A percentile compares a stretch with the other conserved stretches of the same genome.
Conservation (phyloP, 2,888 invertebrate genomes). For the Aphidius colemani region DNA sequence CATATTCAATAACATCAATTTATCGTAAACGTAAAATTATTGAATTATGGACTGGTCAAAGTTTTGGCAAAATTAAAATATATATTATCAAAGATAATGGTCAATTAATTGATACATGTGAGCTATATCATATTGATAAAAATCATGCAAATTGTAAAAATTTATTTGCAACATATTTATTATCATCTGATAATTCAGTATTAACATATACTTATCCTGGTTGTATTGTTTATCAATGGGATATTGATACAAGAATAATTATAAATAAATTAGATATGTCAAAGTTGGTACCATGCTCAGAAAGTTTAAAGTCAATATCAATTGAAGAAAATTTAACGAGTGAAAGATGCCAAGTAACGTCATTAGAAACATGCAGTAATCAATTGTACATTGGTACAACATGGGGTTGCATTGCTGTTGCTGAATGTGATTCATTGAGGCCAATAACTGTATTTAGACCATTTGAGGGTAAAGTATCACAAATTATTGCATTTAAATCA, state of each 20-base stretch:
- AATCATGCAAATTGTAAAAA: conserved; percentile 66
- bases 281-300: conserved; percentile 89
- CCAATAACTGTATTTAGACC: conserved; percentile 93
- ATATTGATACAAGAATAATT: conserved; percentile 69
- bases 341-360: conserved; percentile 73
- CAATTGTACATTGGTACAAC: conserved; percentile 91
- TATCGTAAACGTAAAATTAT: conserved; percentile 57
- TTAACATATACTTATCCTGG: conserved; percentile 88
- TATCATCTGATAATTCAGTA: conserved; percentile 68
- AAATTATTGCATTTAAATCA: conserved; percentile 56
- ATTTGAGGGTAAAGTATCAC: conserved; percentile 79
- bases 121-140: conserved; percentile 67
- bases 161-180: conserved; percentile 73
- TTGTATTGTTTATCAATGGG: conserved; percentile 89
- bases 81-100: conserved; percentile 70
- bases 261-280: conserved; percentile 86
- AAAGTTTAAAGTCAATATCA: conserved; percentile 87
- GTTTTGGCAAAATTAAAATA: conserved; percentile 77
- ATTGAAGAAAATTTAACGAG: conserved; percentile 84
- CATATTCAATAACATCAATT: conserved; percentile 54
- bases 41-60: conserved; percentile 90
- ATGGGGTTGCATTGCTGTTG: conserved; percentile 92
- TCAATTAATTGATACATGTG: conserved; percentile 63
- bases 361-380: conserved; percentile 56
- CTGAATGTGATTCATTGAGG: conserved; percentile 77